Conservation (phyloP, 35 echinoderm and acorn worm genomes). For the Ophioderma brevispina region DNA sequence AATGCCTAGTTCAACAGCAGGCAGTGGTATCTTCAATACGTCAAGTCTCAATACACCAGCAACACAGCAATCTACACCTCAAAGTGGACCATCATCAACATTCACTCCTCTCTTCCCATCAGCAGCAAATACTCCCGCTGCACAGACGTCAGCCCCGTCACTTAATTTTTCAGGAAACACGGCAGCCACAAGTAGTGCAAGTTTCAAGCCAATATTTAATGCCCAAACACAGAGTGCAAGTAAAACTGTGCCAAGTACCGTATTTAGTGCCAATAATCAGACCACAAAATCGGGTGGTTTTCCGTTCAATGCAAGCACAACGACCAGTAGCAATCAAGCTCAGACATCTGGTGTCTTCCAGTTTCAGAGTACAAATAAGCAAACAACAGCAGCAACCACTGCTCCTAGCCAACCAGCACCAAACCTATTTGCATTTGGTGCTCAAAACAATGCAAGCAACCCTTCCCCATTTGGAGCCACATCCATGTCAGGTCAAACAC, state of each 20-base stretch:
- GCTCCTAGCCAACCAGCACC: background rate
- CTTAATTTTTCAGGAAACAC: background rate
- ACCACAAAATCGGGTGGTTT: background rate
- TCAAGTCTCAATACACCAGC: background rate
- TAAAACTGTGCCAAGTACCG: no score
- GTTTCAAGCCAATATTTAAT: conserved; percentile 9
- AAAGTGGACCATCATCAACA: background rate
- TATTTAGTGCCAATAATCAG: background rate
- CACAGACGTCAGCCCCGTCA: background rate
- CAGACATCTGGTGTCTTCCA: background rate
- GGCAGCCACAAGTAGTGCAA: background rate
- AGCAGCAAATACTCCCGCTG: background rate
- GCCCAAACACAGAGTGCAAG: background rate
- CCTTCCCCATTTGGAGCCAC: conserved; percentile 15
- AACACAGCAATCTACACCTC: no score
- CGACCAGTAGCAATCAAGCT: background rate
- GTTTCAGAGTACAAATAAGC: background rate
- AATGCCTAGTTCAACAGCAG: no score
- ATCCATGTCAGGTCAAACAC: background rate
- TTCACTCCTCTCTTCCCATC: background rate
- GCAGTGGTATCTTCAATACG: background rate
- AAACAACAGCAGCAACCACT: background rate
- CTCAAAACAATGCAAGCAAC: background rate
- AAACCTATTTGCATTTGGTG: background rate
- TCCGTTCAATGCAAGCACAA: background rate